Conservation (phyloP, 2,797 vertebrate species). For the Epinephelus malabaricus region DNA sequence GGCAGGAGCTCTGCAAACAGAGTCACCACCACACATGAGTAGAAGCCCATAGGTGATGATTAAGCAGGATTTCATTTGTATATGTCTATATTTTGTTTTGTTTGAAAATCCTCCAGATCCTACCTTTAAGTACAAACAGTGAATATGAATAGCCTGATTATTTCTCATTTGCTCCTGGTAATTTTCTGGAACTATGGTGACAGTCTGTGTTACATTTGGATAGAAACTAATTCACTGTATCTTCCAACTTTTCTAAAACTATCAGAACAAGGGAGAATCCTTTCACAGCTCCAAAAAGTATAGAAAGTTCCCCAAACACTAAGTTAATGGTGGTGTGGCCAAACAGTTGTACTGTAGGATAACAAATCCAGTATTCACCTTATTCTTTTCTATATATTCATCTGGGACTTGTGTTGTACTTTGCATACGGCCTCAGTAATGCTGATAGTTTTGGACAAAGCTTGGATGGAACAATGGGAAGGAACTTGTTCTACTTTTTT, state of each 20-base stretch:
- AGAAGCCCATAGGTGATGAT: too few relatives aligned
- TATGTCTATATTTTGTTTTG: too few relatives aligned
- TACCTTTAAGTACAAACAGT: too few relatives aligned
- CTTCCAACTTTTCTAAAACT: background rate
- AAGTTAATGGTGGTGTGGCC: too few relatives aligned
- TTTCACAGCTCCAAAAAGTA: background rate
- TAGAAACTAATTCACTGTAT: background rate
- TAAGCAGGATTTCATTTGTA: too few relatives aligned
- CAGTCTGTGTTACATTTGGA: background rate
- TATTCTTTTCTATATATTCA: too few relatives aligned
- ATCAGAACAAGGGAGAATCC: background rate
- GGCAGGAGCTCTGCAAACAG: too few relatives aligned
- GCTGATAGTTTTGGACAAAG: conserved; percentile 18
- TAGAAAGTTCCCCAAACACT: background rate
- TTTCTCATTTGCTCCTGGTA: background rate
- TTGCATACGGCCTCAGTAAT: conserved; percentile 7
- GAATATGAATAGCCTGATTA: too few relatives aligned
- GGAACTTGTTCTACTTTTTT: background rate
- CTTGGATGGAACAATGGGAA: conserved; percentile 25
- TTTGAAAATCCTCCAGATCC: too few relatives aligned
- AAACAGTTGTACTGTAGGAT: too few relatives aligned
- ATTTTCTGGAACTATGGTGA: background rate
- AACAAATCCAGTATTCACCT: too few relatives aligned
- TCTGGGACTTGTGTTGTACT: background rate
- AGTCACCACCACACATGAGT: too few relatives aligned